Conservation (phyloP, 2,888 invertebrate genomes). For the Mythimna impura region DNA sequence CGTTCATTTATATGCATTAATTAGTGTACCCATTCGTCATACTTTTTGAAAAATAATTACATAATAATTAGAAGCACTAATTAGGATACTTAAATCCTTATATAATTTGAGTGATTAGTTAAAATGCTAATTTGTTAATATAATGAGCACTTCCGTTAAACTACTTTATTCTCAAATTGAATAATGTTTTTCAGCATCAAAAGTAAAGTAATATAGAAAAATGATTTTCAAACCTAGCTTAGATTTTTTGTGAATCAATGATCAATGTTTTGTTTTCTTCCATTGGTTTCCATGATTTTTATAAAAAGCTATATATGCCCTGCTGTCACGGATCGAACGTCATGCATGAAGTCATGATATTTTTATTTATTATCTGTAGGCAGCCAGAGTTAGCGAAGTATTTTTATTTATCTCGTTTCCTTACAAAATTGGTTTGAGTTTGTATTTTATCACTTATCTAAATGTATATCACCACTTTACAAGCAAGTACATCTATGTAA, state of each 20-base stretch:
- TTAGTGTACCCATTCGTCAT: constrained; percentile 9
- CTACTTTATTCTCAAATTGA: neutral
- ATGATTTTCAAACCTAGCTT: neutral
- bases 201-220: neutral
- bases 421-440: neutral
- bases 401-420: constrained; percentile 40
- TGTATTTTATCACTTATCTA: neutral
- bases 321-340: constrained; percentile 33
- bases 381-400: constrained; percentile 4
- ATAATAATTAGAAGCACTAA: neutral
- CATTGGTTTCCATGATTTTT: too few relatives aligned
- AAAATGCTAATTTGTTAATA: neutral
- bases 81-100: neutral
- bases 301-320: too few relatives aligned
- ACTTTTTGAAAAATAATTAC: neutral
- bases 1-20: constrained; percentile 58
- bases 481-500: constrained; percentile 34
- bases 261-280: neutral
- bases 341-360: constrained; percentile 37
- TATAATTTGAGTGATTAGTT: neutral
- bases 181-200: neutral
- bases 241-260: neutral
- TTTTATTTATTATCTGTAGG: constrained; percentile 24
- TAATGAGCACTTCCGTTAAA: neutral
- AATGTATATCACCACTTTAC: neutral